phyloP scores from a whole-genome alignment of 2,113 vertebrate species.

The Sterrhoptilus dennistouni region DNA sequence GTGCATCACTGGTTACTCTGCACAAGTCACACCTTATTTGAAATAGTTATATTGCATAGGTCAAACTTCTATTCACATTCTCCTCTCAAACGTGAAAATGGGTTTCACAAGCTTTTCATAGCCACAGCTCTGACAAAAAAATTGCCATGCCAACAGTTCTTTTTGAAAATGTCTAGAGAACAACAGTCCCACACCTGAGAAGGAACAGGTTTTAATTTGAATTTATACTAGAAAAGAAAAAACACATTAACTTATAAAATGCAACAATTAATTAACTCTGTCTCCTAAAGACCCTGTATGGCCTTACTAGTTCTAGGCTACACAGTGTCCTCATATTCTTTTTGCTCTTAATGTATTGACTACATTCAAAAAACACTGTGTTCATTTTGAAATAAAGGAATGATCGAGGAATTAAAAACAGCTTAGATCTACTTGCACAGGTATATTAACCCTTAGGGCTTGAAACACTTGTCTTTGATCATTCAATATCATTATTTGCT shows the following conservation, averaged over 20 bases:
- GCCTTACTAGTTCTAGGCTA: not conserved
- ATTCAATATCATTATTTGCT: slow-evolving; percentile 27
- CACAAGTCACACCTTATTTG: not conserved
- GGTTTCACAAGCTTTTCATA: not conserved
- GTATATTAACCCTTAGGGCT: slow-evolving; percentile 39
- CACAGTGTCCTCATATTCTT: not conserved
- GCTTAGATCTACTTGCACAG: not conserved
- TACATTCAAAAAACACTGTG: not conserved
- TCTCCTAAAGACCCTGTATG: not conserved
- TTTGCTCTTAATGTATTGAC: not conserved
- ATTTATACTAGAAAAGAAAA: not conserved
- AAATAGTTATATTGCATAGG: not conserved
- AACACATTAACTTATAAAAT: not conserved
- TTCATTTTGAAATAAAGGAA: not conserved
- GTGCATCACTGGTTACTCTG: not conserved
- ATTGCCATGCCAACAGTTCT: not conserved
- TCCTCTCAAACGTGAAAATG: not conserved
- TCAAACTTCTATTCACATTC: not conserved
- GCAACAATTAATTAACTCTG: not conserved
- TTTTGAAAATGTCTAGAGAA: not conserved
- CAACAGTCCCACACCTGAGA: not conserved
- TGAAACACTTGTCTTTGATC: slow-evolving; percentile 43
- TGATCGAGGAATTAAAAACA: not conserved
- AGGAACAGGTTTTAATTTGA: not conserved
- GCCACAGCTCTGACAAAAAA: not conserved